Percentiles rank a stretch among this genome's conserved stretches.
These are phyloP conservation scores for Panthera tigris DNA, from an alignment of 2,113 vertebrate species.

Conservation along the genomic window DNA sequence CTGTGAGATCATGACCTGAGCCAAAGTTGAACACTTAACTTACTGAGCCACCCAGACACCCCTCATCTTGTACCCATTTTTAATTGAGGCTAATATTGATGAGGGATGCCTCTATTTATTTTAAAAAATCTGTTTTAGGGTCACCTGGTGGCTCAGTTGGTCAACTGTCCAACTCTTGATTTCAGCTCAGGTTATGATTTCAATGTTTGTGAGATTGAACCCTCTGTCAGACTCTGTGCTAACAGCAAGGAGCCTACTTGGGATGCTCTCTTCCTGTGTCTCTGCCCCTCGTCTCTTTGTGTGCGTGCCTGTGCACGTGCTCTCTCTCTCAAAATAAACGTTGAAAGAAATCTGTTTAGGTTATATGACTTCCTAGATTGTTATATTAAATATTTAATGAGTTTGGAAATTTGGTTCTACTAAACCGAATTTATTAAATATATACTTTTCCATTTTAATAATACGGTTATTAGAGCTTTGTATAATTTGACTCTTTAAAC, in stretches of 20 bases:
- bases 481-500: not conserved
- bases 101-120: not conserved
- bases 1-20: too few species aligned
- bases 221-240: too few species aligned
- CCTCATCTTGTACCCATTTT: not conserved
- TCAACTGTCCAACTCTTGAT: too few species aligned
- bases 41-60: too few species aligned
- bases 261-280: too few species aligned
- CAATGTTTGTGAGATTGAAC: too few species aligned
- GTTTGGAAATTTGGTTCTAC: conserved; percentile 13
- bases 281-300: too few species aligned
- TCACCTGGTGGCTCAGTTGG: too few species aligned
- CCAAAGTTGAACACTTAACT: too few species aligned
- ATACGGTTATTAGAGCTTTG: not conserved
- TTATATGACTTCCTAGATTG: not conserved
- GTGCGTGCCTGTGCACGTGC: too few species aligned
- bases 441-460: conserved; percentile 26
- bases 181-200: too few species aligned
- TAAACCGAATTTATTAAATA: not conserved
- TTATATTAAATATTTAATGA: not conserved
- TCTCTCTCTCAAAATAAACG: not conserved
- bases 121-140: not conserved
- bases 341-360: not conserved
- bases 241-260: too few species aligned
- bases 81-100: not conserved